Evolutionary conservation across 2,113 vertebrate species (phyloP), one percentile per base, ranked within the genome.

Genomic region (Holacanthus passer): DNA sequence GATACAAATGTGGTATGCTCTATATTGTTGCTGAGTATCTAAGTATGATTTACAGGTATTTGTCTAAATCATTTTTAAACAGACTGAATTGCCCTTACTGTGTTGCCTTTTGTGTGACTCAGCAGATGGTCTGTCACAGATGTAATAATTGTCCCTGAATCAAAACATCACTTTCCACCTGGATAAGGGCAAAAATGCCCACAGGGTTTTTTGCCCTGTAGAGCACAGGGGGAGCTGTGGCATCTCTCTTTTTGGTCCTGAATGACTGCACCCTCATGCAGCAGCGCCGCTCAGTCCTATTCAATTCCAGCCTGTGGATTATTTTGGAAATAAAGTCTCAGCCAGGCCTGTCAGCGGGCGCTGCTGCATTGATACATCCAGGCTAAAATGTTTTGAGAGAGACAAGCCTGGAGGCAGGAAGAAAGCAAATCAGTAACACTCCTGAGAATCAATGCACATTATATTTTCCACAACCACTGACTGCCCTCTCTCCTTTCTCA

Each of bases 241-340:
- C 75, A 65, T 89, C 79, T 84, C 76, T 73, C 79, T 78, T 68
- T 82, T 50, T 64, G 62, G 79, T 77, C 78, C 71, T 63, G 69
- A 84, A 70, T 78, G 81, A 87, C 73, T 87, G 73, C 72, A 55
- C 66, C 63, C 39, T 7, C 50, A 55, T 87, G 77, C 83, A 24
- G 58, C 77, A 84, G 56, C 41, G 8, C 64, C 84, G 77, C 86
- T 81, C 71, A 82, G 78, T 82, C 83, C 58, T 82, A 79, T 89
- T 92, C 70, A 52, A 75, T 79, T 82, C 62, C 69, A 88, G 71
- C 67, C 71, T 75, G 71, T 89, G 81, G 86, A 90, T 93, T 93
- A 83, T 91, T 90, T 85, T 86, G 53, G 70, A 89, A 90, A 85
- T 85, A 29, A 75, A 91, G 80, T 80, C 75, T 88, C 73, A 82